A percentile compares a stretch with the other conserved stretches of the same genome.
phyloP scores from a whole-genome alignment of 2,113 vertebrate genomes.

The Gavia stellata region DNA sequence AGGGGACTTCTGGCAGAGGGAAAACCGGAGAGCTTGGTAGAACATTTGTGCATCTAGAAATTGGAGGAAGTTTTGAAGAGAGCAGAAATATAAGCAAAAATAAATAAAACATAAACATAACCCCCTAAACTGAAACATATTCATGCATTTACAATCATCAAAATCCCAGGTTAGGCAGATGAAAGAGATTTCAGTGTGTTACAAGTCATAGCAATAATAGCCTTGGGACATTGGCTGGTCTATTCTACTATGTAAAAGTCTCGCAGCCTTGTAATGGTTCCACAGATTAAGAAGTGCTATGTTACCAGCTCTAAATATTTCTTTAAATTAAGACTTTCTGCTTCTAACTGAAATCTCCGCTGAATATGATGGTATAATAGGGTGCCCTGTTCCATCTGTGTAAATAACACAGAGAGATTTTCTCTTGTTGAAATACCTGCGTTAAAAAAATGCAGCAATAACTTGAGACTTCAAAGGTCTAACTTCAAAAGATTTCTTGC shows the following conservation, averaged over 20 bases:
- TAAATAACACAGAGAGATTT: conserved; percentile 66
- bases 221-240: conserved; percentile 67
- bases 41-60: neutral
- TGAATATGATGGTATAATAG: conserved; percentile 58
- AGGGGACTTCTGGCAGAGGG: neutral
- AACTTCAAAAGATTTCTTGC: conserved; percentile 80
- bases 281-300: conserved; percentile 67
- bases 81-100: conserved; percentile 50
- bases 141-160: conserved; percentile 69
- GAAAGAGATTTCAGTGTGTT: conserved; percentile 70
- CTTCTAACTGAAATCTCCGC: conserved; percentile 58
- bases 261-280: conserved; percentile 58
- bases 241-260: conserved; percentile 65
- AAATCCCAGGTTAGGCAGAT: conserved; percentile 71
- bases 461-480: conserved; percentile 82
- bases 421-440: conserved; percentile 73
- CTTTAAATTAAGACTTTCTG: conserved; percentile 73
- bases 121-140: conserved; percentile 62
- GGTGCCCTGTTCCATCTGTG: conserved; percentile 65
- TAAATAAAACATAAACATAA: conserved; percentile 65
- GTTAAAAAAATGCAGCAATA: conserved; percentile 68
- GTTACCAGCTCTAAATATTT: conserved; percentile 67
- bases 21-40: neutral
- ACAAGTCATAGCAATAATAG: conserved; percentile 70
- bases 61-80: conserved; percentile 14